A percentile compares a stretch with the other conserved stretches of the same genome.
Conservation (phyloP, 2,797 vertebrate genomes). For the Coilia nasus region DNA sequence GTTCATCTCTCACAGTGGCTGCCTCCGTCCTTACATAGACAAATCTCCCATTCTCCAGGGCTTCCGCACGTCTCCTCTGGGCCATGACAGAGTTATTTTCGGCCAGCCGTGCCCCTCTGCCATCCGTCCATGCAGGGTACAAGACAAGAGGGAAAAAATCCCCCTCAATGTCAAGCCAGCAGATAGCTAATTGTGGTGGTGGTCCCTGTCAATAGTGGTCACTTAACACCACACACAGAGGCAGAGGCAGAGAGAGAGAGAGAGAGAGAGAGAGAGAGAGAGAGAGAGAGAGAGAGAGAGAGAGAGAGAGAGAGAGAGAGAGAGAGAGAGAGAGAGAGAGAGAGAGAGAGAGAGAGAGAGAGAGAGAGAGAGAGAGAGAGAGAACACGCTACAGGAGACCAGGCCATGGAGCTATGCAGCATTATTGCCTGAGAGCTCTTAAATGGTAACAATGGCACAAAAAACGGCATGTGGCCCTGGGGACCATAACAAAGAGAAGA, state of each 20-base stretch:
- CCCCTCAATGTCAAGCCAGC: slow-evolving; percentile 13
- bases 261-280: no score
- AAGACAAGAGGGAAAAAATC: slow-evolving; percentile 38
- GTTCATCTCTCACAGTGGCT: slow-evolving; percentile 21
- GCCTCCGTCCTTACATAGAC: slow-evolving; percentile 50
- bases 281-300: no score
- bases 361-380: neutral
- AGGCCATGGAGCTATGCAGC: neutral
- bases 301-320: no score
- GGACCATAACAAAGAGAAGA: neutral
- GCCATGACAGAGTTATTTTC: slow-evolving; percentile 53
- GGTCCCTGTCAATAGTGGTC: neutral
- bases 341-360: neutral
- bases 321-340: neutral
- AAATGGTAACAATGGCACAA: neutral
- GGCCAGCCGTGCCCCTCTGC: slow-evolving; percentile 28
- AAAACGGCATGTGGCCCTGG: neutral
- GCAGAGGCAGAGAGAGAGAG: neutral
- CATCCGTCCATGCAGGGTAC: neutral
- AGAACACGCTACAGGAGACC: neutral
- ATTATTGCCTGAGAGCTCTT: neutral
- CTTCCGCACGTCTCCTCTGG: slow-evolving; percentile 37
- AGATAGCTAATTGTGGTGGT: neutral
- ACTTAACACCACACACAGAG: neutral
- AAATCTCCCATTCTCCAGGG: slow-evolving; percentile 46